Conservation (phyloP, 2,888 invertebrate genomes). For the Chaetogeoica ovagalla region DNA sequence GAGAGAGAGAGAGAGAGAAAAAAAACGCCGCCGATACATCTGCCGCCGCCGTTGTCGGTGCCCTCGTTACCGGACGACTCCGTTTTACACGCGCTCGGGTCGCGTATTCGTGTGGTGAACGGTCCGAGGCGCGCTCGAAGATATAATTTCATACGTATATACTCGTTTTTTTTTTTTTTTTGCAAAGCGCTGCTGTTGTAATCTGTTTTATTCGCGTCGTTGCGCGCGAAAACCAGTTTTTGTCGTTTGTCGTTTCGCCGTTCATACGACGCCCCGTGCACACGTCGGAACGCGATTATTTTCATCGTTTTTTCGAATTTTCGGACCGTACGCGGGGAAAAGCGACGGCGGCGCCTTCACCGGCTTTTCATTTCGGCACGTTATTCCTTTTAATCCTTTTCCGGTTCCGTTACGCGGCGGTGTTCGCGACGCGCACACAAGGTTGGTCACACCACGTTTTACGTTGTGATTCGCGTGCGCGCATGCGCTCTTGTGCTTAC, state of each 20-base stretch:
- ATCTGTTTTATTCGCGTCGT: too few relatives aligned
- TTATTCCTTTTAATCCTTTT: not conserved
- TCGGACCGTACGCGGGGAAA: not conserved
- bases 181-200: too few relatives aligned
- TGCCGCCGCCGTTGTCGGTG: constrained; percentile 3
- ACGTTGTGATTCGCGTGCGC: constrained; percentile 44
- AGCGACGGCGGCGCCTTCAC: not conserved
- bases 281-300: too few relatives aligned
- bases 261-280: too few relatives aligned
- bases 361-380: not conserved
- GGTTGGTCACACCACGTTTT: constrained; percentile 45
- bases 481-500: not conserved
- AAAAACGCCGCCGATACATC: constrained; percentile 3
- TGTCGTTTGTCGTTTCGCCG: too few relatives aligned
- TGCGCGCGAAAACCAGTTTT: too few relatives aligned
- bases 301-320: not conserved
- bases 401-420: constrained; percentile 28
- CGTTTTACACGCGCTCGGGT: not conserved
- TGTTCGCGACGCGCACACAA: constrained; percentile 14
- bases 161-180: too few relatives aligned
- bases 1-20: too few relatives aligned
- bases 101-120: not conserved
- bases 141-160: too few relatives aligned
- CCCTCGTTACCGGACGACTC: not conserved
- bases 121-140: not conserved